Base-by-base conservation (phyloP, 2,113 vertebrate species). In the Dinomys branickii region DNA sequence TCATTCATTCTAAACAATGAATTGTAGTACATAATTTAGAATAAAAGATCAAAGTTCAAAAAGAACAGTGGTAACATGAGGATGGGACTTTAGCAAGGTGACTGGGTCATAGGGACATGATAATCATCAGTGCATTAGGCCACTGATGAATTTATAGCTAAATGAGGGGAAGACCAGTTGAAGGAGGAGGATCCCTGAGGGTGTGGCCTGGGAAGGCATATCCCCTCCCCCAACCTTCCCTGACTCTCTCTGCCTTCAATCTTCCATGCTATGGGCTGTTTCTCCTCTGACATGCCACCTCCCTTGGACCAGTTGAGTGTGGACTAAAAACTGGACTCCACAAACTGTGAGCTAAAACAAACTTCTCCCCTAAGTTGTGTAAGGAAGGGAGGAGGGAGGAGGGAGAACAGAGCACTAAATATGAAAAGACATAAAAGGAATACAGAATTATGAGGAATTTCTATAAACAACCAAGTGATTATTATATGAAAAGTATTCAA, bases 1-100 rank as follows among this genome's bases (percentile, higher is more conserved):
- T n/a, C n/a, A n/a, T n/a, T n/a, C n/a, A n/a, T n/a, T n/a, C n/a
- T n/a, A n/a, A 73, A 56, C 35, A 94, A 91, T 90, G 19, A 97
- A 78, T 28, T 85, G 6, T 67, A 7, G 28, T 94, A 81, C 85
- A 92, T 96, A 84, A 97, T 90, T 96, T 81, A 96, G 30, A 82
- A 85, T 33, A 63, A 59, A 94, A 94, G 41, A 91, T 26, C 33
- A 14, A 35, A 41, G 8, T 90, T 95, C 41, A 94, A 91, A 59
- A 86, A 38, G 6, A 52, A 94, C 41, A 22, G 11, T 38, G 17
- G 19, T 69, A 1, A 52, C n/a, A n/a, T n/a, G n/a, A n/a, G n/a
- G 69, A 71, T 41, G n/a, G 71, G 41, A 24, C 38, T 75, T 13
- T 28, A 5, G 71, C 22, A 22, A 75, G 71, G 22, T 75, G 71